A percentile compares a stretch with the other conserved stretches of the same genome.
Evolutionary conservation across 1,140 invertebrate species (phyloP).

Genomic region (Augochlora pura): DNA sequence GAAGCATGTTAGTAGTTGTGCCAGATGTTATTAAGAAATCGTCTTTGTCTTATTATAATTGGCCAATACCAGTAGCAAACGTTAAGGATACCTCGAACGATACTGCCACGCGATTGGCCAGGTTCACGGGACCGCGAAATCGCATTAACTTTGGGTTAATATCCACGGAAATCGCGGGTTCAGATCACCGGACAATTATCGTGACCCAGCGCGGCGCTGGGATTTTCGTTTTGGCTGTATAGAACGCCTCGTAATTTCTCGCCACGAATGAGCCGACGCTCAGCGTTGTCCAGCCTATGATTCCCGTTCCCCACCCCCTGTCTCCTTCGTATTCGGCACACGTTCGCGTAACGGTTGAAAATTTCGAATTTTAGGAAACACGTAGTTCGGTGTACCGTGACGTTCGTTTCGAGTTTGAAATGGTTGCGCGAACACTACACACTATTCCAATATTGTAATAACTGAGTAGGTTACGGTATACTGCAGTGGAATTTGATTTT

Average conservation of each 20-base stretch:
- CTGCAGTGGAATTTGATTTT: too few relatives aligned
- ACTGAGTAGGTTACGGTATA: too few relatives aligned
- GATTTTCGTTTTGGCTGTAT: conserved; percentile 34
- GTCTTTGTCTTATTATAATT: background rate
- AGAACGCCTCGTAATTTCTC: conserved; percentile 13
- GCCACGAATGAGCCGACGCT: background rate
- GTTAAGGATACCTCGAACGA: background rate
- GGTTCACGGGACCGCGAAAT: conserved; percentile 35
- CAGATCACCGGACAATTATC: conserved; percentile 54
- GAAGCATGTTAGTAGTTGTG: too few relatives aligned
- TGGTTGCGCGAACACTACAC: too few relatives aligned
- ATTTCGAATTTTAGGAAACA: background rate
- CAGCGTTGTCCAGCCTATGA: background rate
- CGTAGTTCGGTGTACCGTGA: too few relatives aligned
- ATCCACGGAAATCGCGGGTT: conserved; percentile 48
- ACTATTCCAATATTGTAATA: too few relatives aligned
- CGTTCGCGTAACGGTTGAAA: background rate
- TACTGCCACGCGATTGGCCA: conserved; percentile 30
- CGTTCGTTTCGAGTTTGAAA: too few relatives aligned
- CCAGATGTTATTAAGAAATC: too few relatives aligned
- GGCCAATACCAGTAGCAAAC: conserved; percentile 16
- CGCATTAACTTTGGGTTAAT: conserved; percentile 55
- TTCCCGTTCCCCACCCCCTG: background rate
- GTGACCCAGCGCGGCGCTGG: conserved; percentile 10
- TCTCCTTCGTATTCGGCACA: background rate